phyloP scores from a whole-genome alignment of 1,140 invertebrate species.

The Leptinotarsa lineolata region DNA sequence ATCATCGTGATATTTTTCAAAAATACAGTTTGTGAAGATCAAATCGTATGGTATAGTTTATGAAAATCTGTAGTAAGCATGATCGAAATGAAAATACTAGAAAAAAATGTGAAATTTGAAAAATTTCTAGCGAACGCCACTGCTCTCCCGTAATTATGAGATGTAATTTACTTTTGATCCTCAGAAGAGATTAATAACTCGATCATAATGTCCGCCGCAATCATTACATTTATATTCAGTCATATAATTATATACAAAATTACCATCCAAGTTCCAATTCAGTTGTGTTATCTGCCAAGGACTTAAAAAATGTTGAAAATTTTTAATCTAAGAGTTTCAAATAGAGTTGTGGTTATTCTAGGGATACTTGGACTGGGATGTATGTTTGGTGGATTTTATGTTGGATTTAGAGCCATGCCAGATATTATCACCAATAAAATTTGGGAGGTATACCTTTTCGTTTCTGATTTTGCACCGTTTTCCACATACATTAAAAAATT shows the following conservation, averaged over 20 bases:
- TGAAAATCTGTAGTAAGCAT: too few relatives aligned
- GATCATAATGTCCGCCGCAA: neutral
- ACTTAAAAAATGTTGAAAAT: conserved; percentile 12
- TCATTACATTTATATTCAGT: neutral
- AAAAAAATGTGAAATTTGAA: too few relatives aligned
- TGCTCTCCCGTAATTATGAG: neutral
- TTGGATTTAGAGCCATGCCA: conserved; percentile 57
- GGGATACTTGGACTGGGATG: conserved; percentile 49
- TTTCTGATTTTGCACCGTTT: too few relatives aligned
- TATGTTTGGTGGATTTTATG: conserved; percentile 50
- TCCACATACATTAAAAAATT: too few relatives aligned
- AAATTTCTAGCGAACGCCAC: neutral
- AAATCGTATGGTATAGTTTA: too few relatives aligned
- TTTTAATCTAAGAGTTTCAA: conserved; percentile 6
- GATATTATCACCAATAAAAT: conserved; percentile 55
- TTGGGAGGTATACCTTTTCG: conserved; percentile 55
- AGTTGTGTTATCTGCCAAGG: neutral
- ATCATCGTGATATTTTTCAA: too few relatives aligned
- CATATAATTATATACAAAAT: neutral
- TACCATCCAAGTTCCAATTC: neutral
- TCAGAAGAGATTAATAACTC: neutral
- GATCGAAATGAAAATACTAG: too few relatives aligned
- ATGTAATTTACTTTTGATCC: conserved; percentile 1
- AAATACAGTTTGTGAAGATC: too few relatives aligned
- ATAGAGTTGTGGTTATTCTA: conserved; percentile 4